These are phyloP conservation scores for Lymantria monacha DNA, from an alignment of 2,888 invertebrate genomes.

Conservation along the genomic window DNA sequence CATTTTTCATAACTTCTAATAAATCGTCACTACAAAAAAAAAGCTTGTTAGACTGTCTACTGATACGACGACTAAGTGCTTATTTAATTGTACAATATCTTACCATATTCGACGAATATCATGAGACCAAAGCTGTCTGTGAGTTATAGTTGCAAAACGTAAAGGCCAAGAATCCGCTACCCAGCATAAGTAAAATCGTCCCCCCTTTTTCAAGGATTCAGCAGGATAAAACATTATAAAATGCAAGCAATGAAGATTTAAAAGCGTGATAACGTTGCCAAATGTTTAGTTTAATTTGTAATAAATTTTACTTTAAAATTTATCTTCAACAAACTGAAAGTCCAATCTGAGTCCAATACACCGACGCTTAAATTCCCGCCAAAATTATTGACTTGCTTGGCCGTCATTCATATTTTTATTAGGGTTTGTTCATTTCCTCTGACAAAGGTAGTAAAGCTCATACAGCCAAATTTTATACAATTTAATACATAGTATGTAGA, in stretches of 20 bases:
- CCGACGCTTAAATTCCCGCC: slow-evolving; percentile 34
- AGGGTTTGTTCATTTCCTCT: too few species aligned
- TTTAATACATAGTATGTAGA: too few species aligned
- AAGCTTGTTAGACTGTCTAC: not conserved
- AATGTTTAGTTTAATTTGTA: not conserved
- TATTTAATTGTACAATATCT: not conserved
- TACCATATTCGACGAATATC: slow-evolving; percentile 70
- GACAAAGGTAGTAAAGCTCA: too few species aligned
- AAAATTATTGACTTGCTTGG: not conserved
- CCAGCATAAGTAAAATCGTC: slow-evolving; percentile 73
- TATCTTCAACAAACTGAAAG: not conserved
- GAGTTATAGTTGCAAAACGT: slow-evolving; percentile 62
- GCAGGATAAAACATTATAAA: slow-evolving; percentile 68
- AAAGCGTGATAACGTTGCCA: not conserved
- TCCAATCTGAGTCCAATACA: not conserved
- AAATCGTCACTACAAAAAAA: slow-evolving; percentile 57
- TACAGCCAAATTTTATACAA: too few species aligned
- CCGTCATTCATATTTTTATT: too few species aligned
- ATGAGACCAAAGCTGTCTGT: slow-evolving; percentile 64
- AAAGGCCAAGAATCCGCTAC: slow-evolving; percentile 74
- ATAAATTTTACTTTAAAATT: not conserved
- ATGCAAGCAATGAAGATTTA: not conserved
- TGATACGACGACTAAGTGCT: not conserved
- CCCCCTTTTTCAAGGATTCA: slow-evolving; percentile 63
- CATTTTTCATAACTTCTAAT: slow-evolving; percentile 58